A percentile compares a stretch with the other conserved stretches of the same genome.
phyloP scores from a whole-genome alignment of 1,140 invertebrate species.

The Plodia interpunctella region DNA sequence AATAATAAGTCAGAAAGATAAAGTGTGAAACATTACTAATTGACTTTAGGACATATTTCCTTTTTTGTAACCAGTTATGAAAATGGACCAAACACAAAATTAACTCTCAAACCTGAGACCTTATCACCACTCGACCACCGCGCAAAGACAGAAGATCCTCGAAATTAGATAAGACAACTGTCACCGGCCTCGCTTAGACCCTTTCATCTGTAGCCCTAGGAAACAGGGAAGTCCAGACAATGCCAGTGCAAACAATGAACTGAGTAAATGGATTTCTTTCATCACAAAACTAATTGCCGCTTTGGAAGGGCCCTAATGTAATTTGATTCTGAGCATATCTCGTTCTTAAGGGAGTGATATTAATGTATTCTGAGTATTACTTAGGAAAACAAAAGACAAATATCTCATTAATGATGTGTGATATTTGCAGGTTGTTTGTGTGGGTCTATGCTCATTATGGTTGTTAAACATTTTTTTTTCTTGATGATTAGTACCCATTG shows the following conservation, averaged over 20 bases:
- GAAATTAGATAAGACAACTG: neutral
- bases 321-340: neutral
- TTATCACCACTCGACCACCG: neutral
- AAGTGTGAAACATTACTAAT: too few relatives aligned
- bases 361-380: neutral
- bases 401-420: neutral
- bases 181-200: neutral
- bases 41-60: too few relatives aligned
- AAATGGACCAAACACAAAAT: too few relatives aligned
- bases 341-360: neutral
- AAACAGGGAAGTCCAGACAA: neutral
- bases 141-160: neutral
- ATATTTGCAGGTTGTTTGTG: too few relatives aligned
- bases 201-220: neutral
- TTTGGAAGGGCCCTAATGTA: neutral
- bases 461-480: too few relatives aligned
- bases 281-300: constrained; percentile 1
- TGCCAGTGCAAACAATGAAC: neutral
- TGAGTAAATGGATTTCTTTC: constrained; percentile 3
- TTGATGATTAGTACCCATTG: too few relatives aligned
- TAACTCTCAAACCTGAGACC: too few relatives aligned
- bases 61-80: too few relatives aligned
- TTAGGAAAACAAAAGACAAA: neutral
- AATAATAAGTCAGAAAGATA: too few relatives aligned
- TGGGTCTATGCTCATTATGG: too few relatives aligned